phyloP scores from a whole-genome alignment of 1,140 invertebrate species.

The Pseudobourletiella spinata region DNA sequence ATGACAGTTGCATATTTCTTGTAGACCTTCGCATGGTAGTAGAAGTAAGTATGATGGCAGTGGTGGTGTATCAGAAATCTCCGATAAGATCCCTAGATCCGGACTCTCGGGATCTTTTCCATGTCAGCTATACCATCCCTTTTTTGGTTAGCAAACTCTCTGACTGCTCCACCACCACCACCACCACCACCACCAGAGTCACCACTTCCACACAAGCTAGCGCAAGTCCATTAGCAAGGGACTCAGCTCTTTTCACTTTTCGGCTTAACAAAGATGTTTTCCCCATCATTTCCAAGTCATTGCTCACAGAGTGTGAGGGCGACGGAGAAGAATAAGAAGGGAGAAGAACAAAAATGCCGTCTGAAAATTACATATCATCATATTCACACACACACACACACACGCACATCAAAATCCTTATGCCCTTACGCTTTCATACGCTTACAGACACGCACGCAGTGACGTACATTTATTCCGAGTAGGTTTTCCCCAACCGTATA shows the following conservation, averaged over 20 bases:
- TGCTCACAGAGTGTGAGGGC: background rate
- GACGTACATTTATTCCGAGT: too few relatives aligned
- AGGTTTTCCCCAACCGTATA: too few relatives aligned
- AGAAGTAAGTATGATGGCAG: background rate
- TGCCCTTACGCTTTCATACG: too few relatives aligned
- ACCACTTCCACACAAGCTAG: too few relatives aligned
- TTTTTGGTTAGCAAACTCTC: background rate
- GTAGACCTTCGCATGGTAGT: background rate
- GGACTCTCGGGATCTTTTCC: background rate
- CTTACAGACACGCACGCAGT: too few relatives aligned
- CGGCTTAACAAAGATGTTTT: constrained; percentile 18
- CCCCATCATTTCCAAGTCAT: constrained; percentile 14
- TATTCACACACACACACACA: too few relatives aligned
- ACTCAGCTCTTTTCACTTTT: constrained; percentile 15
- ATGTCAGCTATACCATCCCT: background rate
- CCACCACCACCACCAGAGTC: too few relatives aligned
- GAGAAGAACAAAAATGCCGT: background rate
- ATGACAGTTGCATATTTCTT: constrained; percentile 20
- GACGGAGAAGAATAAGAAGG: background rate
- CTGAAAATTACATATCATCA: background rate
- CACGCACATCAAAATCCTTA: too few relatives aligned
- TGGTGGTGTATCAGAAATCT: constrained; percentile 3
- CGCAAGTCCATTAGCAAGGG: constrained; percentile 16
- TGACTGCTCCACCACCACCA: too few relatives aligned
- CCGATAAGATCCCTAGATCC: constrained; percentile 2